Base-by-base conservation (phyloP, 1,140 invertebrate genomes). In the Orussus abietinus region DNA sequence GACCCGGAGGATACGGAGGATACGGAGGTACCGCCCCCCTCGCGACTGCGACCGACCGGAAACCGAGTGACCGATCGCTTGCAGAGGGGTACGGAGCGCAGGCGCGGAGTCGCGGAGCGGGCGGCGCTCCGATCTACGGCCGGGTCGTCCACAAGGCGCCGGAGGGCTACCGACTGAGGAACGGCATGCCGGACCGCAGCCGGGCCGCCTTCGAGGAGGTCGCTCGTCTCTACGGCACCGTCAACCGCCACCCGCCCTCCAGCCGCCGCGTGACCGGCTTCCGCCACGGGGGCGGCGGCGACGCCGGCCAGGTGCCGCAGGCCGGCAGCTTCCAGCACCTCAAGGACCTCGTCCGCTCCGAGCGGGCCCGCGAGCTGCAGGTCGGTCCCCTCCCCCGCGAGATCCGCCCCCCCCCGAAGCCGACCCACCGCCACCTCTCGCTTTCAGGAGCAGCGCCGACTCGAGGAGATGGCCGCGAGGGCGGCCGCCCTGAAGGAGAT, bases 261-360 rank as follows among this genome's bases (percentile, higher is more conserved):
- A 47, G 60, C 38, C 57, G 49, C 39, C 55, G 44, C 9, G 10
- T 42, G 38, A 57, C 52, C 15, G 62, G 34, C 35, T 66, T 60
- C 39, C 61, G 69, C 7, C 53, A 61, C 11, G 58, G 52, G 14
- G 61, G 58, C 4, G 60, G 66, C 17, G 48, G 39, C 3, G 13
- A 51, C 55, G 29, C 40, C 59, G 18, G n/a, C n/a, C 57, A 64
- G 14, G 57, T 73, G 33, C 72, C 78, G n/a, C 77, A 80, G 42
- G 64, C 74, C 11, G 81, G 80, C 6, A 82, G 79, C 40, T 85
- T 85, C 60, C 78, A 84, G 45, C 77, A 80, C 40, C 57, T 82
- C 0, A 80, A 80, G 53, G 77, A 81, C 37, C 57, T 83, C 4
- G 77, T 83, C 32, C 72, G 75, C 43, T 76, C 67, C 4, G 80